Percentiles rank a stretch among this genome's conserved stretches.
Evolutionary conservation across 2,888 invertebrate species (phyloP).

Genomic region (Beris morrisii): DNA sequence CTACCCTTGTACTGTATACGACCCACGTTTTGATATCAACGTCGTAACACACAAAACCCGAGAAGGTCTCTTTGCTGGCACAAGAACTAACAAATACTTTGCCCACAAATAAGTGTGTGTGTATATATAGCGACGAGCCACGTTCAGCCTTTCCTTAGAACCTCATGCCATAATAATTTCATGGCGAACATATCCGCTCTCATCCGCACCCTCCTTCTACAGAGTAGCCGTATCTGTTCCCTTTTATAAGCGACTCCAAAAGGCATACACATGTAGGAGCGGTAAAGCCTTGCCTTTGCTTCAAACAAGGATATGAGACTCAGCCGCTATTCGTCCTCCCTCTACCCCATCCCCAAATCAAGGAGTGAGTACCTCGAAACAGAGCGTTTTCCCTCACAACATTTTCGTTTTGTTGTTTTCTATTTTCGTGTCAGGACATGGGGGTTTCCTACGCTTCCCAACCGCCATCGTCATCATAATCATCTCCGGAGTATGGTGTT

Average conservation of each 20-base stretch:
- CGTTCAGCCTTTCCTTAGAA: not conserved
- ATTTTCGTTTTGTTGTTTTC: slow-evolving; percentile 33
- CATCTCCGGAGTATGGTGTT: slow-evolving; percentile 16
- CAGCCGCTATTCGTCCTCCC: not conserved
- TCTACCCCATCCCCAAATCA: not conserved
- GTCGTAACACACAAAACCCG: too few species aligned
- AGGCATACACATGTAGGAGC: not conserved
- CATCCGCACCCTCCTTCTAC: not conserved
- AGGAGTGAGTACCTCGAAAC: not conserved
- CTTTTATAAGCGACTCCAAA: not conserved
- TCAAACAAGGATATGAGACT: slow-evolving; percentile 7
- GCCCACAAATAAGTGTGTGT: too few species aligned
- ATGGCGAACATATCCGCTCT: slow-evolving; percentile 9
- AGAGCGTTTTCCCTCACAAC: slow-evolving; percentile 1
- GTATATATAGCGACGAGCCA: too few species aligned
- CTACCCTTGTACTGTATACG: too few species aligned
- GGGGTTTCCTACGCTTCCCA: slow-evolving; percentile 14
- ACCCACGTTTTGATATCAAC: too few species aligned
- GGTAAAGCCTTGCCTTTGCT: not conserved
- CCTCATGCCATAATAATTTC: slow-evolving; percentile 2
- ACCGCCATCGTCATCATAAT: slow-evolving; percentile 17
- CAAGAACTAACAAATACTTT: too few species aligned
- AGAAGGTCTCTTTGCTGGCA: too few species aligned
- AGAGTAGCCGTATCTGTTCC: not conserved
- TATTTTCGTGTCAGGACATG: slow-evolving; percentile 37